Base-by-base conservation (phyloP, 92 coral and sea anemone species). In the Chrysogorgia sp. region DNA sequence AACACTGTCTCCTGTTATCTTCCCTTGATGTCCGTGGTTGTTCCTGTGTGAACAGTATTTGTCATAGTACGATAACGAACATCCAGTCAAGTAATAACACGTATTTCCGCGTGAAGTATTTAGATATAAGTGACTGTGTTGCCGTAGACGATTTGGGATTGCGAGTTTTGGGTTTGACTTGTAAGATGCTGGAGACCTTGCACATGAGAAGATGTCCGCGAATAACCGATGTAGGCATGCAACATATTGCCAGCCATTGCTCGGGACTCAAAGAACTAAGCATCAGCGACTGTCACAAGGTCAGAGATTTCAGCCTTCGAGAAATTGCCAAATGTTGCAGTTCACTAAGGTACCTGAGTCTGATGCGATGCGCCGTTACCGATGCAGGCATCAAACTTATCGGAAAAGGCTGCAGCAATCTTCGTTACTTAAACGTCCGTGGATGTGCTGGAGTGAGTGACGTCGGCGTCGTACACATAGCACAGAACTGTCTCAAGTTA, bases 91-190 rank as follows among this genome's bases (percentile, higher is more conserved):
- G 93, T 49, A 86, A 92, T 56, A 86, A 86, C 33, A 91, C 96
- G 25, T 78, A 84, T 63, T 87, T 81, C 63, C 89, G 82, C 75
- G 68, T 94, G 61, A 88, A 77, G 43, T 87, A 91, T 58, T 85
- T 94, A 84, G 96, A 94, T 71, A 61, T 94, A 55, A 91, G 97
- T 83, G 98, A 94, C 66, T 94, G 98, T 83, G 97, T 92, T 12
- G 98, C 98, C 62, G 92, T 94, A 80, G 98, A 94, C 83, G 98
- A 94, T 80, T 62, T 94, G 41, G 98, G 98, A 34, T 72, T 94
- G 40, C 53, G 98, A 71, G 86, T 88, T 17, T 84, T 94, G 56
- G 92, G 98, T 0, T 85, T 94, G 31, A 89, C 88, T 25, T 94
- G 98, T 71, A 82, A 90, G 1, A 65, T 90, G 57, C 89, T 94